A percentile compares a stretch with the other conserved stretches of the same genome.
phyloP scores from a whole-genome alignment of 2,113 vertebrate genomes.

The Lampris megalopsis region DNA sequence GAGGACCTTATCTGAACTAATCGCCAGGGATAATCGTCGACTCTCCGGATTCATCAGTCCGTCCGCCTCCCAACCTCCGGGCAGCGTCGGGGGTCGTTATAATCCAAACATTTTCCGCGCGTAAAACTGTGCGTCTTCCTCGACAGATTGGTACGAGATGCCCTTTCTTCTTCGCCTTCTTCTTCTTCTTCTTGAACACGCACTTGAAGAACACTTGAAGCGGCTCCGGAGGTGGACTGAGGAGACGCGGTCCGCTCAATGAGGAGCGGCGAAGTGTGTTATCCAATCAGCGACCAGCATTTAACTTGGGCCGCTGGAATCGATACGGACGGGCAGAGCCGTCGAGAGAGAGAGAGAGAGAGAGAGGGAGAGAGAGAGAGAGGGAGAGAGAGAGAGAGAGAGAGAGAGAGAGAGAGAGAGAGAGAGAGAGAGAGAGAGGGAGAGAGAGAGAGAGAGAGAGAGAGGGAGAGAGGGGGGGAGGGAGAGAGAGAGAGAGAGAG shows the following conservation, averaged over 20 bases:
- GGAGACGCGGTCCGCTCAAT: too few species aligned
- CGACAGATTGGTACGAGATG: not conserved
- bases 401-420: too few species aligned
- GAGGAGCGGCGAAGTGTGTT: too few species aligned
- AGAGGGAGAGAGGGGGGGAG: too few species aligned
- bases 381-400: not conserved
- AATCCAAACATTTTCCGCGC: constrained; percentile 14
- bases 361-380: constrained; percentile 14
- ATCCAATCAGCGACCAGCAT: too few species aligned
- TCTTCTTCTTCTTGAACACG: not conserved
- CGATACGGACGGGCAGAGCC: too few species aligned
- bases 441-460: too few species aligned
- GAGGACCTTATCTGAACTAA: not conserved
- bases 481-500: too few species aligned
- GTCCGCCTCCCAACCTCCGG: constrained; percentile 16
- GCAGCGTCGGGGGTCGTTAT: not conserved
- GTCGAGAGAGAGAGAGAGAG: constrained; percentile 16
- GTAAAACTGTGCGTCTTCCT: not conserved
- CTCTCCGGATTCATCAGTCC: constrained; percentile 40
- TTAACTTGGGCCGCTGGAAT: too few species aligned
- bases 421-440: too few species aligned
- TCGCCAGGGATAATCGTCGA: not conserved
- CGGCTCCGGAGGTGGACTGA: not conserved
- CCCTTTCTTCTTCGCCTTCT: not conserved
- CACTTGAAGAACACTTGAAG: not conserved